Conservation (phyloP, 2,113 vertebrate species). For the Tragelaphus strepsiceros region DNA sequence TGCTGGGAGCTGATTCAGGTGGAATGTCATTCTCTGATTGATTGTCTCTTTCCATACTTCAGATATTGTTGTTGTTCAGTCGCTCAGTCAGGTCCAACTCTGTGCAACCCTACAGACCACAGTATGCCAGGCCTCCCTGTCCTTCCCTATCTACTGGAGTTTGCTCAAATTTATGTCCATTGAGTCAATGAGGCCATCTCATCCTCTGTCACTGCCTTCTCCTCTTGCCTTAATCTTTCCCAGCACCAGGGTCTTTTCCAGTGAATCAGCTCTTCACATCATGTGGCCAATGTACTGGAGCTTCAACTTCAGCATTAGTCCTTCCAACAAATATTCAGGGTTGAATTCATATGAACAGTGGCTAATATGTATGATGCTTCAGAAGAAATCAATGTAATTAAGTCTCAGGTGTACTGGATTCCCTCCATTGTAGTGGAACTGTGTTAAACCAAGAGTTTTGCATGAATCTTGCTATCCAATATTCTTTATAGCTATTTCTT, state of each 20-base stretch:
- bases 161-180: neutral
- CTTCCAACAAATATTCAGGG: neutral
- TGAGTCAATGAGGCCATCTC: neutral
- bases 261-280: neutral
- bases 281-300: neutral
- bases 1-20: neutral
- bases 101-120: neutral
- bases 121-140: neutral
- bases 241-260: neutral
- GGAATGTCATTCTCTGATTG: neutral
- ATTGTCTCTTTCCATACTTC: neutral
- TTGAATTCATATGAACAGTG: neutral
- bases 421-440: neutral
- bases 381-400: neutral
- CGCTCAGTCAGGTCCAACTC: neutral
- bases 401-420: no score
- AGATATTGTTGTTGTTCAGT: neutral
- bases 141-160: neutral
- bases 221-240: neutral
- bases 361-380: neutral
- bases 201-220: fast-evolving
- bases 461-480: neutral
- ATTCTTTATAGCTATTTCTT: neutral
- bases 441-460: neutral
- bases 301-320: neutral